phyloP scores from a whole-genome alignment of 2,113 vertebrate species.

The Brachypodius melanocephalos region DNA sequence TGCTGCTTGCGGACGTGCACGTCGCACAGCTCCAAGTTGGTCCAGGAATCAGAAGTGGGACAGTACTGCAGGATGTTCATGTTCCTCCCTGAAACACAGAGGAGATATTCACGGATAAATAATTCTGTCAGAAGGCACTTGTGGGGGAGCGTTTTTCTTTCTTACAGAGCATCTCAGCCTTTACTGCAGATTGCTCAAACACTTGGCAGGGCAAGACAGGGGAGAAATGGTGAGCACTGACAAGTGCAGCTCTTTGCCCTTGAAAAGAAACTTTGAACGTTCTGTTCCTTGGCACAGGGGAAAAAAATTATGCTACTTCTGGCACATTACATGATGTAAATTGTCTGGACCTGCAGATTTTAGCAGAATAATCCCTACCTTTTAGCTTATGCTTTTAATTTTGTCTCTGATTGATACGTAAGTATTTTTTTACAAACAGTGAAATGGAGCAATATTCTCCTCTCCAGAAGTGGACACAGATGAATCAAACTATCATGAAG shows the following conservation, averaged over 20 bases:
- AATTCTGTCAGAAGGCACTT: not conserved
- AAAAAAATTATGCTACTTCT: not conserved
- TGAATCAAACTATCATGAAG: not conserved
- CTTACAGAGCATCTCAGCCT: not conserved
- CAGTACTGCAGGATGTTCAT: conserved; percentile 90
- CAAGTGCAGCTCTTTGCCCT: not conserved
- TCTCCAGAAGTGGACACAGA: not conserved
- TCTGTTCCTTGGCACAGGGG: not conserved
- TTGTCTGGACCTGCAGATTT: not conserved
- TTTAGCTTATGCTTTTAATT: not conserved
- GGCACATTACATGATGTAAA: not conserved
- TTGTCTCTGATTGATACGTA: not conserved
- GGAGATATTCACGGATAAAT: not conserved
- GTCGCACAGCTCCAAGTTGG: conserved; percentile 79
- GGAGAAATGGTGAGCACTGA: not conserved
- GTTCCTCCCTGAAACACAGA: conserved; percentile 84
- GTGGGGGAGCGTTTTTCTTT: not conserved
- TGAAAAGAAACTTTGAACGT: not conserved
- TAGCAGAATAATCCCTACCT: not conserved
- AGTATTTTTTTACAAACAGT: not conserved
- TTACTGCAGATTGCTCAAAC: not conserved
- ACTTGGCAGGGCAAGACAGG: not conserved
- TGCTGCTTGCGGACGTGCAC: conserved; percentile 94
- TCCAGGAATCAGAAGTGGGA: conserved; percentile 85
- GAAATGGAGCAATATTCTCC: not conserved